Conservation (phyloP, 2,888 invertebrate species). For the Petrolisthes cinctipes region DNA sequence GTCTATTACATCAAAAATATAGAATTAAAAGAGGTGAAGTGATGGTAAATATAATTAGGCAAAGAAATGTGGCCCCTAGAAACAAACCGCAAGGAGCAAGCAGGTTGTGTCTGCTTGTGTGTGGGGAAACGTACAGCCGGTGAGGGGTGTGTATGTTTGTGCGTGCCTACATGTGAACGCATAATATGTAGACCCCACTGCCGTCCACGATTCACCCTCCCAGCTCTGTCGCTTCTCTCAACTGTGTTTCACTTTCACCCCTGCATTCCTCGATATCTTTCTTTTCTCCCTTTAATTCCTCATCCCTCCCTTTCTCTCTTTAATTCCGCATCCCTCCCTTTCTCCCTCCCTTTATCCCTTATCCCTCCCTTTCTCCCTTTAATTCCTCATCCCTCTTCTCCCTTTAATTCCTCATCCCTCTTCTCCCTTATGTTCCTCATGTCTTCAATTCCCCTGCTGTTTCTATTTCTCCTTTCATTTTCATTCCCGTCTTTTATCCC, state of each 20-base stretch:
- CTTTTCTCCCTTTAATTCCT: not conserved
- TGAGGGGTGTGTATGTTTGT: not conserved
- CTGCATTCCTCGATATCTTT: not conserved
- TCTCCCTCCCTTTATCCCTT: not conserved
- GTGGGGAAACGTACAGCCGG: not conserved
- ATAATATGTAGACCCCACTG: not conserved
- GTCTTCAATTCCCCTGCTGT: not conserved
- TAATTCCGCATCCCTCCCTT: not conserved
- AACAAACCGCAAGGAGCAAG: not conserved
- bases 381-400: no score
- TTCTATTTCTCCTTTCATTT: not conserved
- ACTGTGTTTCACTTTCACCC: not conserved
- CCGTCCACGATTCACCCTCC: not conserved
- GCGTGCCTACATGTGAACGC: not conserved
- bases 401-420: not conserved
- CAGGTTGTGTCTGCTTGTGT: not conserved
- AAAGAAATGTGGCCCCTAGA: no score
- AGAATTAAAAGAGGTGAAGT: no score
- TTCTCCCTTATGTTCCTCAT: not conserved
- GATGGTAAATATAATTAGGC: no score
- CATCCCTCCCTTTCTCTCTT: not conserved
- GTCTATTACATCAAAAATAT: no score
- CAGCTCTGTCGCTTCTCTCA: not conserved
- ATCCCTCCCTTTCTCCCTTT: not conserved
- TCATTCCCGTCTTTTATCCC: not conserved